Base-by-base conservation (phyloP, 2,888 invertebrate genomes). In the Rhimphoctona megacephalus region DNA sequence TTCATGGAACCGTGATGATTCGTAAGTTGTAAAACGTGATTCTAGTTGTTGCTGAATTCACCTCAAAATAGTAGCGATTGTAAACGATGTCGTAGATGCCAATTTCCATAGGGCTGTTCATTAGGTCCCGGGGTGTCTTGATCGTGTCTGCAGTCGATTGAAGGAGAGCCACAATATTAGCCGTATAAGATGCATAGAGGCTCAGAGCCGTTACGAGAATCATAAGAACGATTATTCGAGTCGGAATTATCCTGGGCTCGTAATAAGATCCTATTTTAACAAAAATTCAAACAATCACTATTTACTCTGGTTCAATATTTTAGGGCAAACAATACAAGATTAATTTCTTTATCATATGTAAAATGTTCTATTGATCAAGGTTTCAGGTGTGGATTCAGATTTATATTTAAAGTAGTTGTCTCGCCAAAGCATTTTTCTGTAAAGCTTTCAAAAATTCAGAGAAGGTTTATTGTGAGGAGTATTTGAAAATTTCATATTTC, bases 161-260 rank as follows among this genome's bases (percentile, higher is more conserved):
- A 0, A 97, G 94, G 1, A 97, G 93, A 1, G 97, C 97, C 0
- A 97, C 97, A 70, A 97, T 97, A 90, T 97, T 97, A 0, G 97
- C 97, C 0, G 97, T 96, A 91, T 97, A 97, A 0, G 97, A 97
- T 0, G 97, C 96, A 91, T 97, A 97, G 0, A 97, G 94, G 89
- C 97, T 97, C 95, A 97, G 96, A 5, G 96, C 94, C 0, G 96
- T 95, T 9, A 96, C 92, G 88, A 97, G 96, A 0, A 96, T 94
- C 64, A 96, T 94, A 80, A 97, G 94, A 89, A 96, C 95, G 1
- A 96, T 96, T 30, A 96, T 95, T 39, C 97, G 95, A 0, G 96
- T 95, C 14, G 94, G 88, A 89, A 94, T 83, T 43, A 92, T 92
- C 39, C 89, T 88, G 1, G 95, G 93, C 72, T 94, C 94, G 74